Evolutionary conservation across 2,797 vertebrate species (phyloP).

Genomic region (Amblyopsis hoosieri): DNA sequence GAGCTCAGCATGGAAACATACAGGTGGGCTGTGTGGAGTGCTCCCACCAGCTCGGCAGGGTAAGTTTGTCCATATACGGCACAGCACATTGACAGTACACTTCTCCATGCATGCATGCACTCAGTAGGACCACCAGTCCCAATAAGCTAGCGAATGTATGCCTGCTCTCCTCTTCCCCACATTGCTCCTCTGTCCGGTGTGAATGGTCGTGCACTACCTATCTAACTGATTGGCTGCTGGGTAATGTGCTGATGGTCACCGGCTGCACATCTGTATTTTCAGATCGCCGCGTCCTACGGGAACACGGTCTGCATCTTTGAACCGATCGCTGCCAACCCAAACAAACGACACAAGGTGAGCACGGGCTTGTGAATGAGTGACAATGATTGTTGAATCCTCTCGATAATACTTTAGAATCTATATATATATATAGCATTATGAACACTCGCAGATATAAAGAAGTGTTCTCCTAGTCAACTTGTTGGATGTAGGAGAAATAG

Average conservation of each 20-base stretch:
- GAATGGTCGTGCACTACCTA: slow-evolving; percentile 56
- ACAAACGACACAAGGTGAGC: slow-evolving; percentile 78
- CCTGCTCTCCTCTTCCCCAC: slow-evolving; percentile 18
- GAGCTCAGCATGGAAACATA: slow-evolving; percentile 99
- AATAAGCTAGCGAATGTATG: slow-evolving; percentile 6
- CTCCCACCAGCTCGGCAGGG: slow-evolving; percentile 93
- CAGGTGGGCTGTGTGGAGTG: slow-evolving; percentile 99
- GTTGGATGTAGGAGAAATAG: too few species aligned
- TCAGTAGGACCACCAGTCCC: slow-evolving; percentile 25
- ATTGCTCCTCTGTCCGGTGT: slow-evolving; percentile 29
- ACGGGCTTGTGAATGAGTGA: neutral
- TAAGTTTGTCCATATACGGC: slow-evolving; percentile 73
- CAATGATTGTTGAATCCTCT: neutral
- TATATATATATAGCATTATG: too few species aligned
- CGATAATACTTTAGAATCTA: too few species aligned
- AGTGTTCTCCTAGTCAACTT: too few species aligned
- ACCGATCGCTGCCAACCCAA: slow-evolving; percentile 89
- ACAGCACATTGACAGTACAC: slow-evolving; percentile 11
- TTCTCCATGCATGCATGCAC: slow-evolving; percentile 16
- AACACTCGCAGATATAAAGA: too few species aligned
- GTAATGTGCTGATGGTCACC: slow-evolving; percentile 62
- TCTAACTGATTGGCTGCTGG: slow-evolving; percentile 48
- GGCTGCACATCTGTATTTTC: slow-evolving; percentile 63
- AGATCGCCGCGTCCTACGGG: slow-evolving; percentile 98
- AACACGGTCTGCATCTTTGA: slow-evolving; percentile 99